Evolutionary conservation across 2,113 vertebrate genomes (phyloP), one percentile per base, ranked within the genome.

Genomic region (Channa argus): DNA sequence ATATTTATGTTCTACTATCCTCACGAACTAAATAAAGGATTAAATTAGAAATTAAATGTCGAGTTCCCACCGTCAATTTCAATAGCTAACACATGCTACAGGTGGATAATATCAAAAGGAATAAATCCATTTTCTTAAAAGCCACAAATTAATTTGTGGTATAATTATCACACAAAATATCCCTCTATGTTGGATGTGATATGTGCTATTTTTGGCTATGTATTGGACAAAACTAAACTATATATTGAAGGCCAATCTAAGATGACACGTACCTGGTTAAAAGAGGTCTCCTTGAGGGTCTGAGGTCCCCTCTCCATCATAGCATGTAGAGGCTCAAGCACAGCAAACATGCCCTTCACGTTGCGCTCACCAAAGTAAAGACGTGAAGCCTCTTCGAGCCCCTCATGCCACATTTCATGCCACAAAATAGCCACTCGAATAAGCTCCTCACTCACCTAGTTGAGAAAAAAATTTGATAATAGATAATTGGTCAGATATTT

Each of bases 321-420:
- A 13, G 97, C 97, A 4, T 99, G 98, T 8, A 99, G 94, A 3
- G 98, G 98, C 60, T 99, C 98, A 84, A 99, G 94, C 83, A 99
- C 98, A 59, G 97, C 97, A 66, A 99, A 99, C 98, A 99, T 99
- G 71, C 98, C 98, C 86, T 99, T 99, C 37, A 99, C 98, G 0
- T 99, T 99, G 71, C 98, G 94, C 85, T 99, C 98, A 5, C 98
- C 98, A 3, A 99, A 99, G 83, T 99, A 99, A 1, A 99, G 94
- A 6, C 98, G 96, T 0, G 98, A 99, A 0, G 98, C 98, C 78
- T 99, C 98, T 72, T 99, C 98, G 80, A 99, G 84, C 9, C 98
- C 98, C 79, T 99, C 98, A 0, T 99, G 98, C 98, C 98, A 99
- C 98, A 99, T 99, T 92, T 99, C 98, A 0, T 99, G 98, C 98